A percentile compares a stretch with the other conserved stretches of the same genome.
These are phyloP conservation scores for Lethrus apterus DNA, from an alignment of 1,140 invertebrate species.

Conservation along the genomic window DNA sequence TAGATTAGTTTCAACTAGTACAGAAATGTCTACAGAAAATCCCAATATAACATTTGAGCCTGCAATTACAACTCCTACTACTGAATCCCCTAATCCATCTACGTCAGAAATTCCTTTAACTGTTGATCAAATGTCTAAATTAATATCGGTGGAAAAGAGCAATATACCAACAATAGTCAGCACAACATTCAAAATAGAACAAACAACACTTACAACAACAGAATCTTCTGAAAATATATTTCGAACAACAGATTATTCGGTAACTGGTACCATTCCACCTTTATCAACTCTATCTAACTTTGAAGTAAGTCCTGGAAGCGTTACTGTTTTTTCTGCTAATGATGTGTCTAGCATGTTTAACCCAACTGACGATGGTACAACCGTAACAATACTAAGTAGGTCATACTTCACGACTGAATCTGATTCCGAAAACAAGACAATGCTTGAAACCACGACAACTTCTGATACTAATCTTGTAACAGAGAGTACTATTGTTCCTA, in stretches of 20 bases:
- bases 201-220: constrained; percentile 2
- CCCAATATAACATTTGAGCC: neutral
- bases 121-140: too few relatives aligned
- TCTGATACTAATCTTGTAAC: neutral
- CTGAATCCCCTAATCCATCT: constrained; percentile 1
- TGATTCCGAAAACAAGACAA: too few relatives aligned
- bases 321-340: constrained; percentile 35
- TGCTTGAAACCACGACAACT: too few relatives aligned
- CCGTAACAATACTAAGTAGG: constrained; percentile 30
- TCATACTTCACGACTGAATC: constrained; percentile 19
- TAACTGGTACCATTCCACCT: neutral
- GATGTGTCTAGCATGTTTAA: constrained; percentile 40
- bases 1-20: too few relatives aligned
- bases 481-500: neutral
- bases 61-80: neutral
- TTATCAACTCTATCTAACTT: constrained; percentile 24
- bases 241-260: too few relatives aligned
- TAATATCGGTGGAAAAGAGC: too few relatives aligned
- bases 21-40: too few relatives aligned
- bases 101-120: too few relatives aligned
- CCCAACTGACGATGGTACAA: constrained; percentile 32
- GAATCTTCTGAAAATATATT: too few relatives aligned
- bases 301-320: constrained; percentile 36
- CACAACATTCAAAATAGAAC: constrained; percentile 4
- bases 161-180: too few relatives aligned